These are phyloP conservation scores for Sebastes flavidus DNA, from an alignment of 2,797 vertebrate genomes.

Conservation along the genomic window DNA sequence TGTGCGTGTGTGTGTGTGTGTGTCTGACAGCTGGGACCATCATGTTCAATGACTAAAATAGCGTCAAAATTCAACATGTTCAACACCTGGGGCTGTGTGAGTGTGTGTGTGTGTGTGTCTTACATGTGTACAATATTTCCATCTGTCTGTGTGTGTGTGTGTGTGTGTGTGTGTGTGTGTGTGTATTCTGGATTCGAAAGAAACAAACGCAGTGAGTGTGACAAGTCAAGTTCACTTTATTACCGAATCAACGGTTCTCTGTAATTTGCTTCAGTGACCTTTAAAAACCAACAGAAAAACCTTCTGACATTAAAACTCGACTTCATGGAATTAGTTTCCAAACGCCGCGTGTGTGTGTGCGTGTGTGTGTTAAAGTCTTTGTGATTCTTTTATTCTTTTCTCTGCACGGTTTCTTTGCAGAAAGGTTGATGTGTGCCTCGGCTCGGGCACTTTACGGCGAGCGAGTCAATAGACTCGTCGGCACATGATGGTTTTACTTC, in stretches of 20 bases:
- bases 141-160: not conserved
- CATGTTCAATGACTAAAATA: constrained; percentile 66
- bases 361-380: not conserved
- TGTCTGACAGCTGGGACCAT: constrained; percentile 64
- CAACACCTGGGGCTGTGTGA: constrained; percentile 67
- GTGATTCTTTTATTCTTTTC: not conserved
- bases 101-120: constrained; percentile 9
- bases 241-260: constrained; percentile 46
- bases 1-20: not conserved
- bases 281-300: constrained; percentile 58
- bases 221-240: constrained; percentile 43
- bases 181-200: not conserved
- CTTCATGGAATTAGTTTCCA: constrained; percentile 43
- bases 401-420: not conserved
- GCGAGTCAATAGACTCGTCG: constrained; percentile 46
- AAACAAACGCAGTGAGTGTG: constrained; percentile 14
- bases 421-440: constrained; percentile 42
- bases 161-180: not conserved
- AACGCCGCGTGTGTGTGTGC: not conserved
- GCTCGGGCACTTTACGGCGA: constrained; percentile 36
- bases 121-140: constrained; percentile 2
- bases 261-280: constrained; percentile 66
- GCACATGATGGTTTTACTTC: constrained; percentile 20
- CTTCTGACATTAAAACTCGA: constrained; percentile 58
- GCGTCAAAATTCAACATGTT: constrained; percentile 73